Conservation (phyloP, 2,113 vertebrate genomes). For the Sminthopsis crassicaudata region DNA sequence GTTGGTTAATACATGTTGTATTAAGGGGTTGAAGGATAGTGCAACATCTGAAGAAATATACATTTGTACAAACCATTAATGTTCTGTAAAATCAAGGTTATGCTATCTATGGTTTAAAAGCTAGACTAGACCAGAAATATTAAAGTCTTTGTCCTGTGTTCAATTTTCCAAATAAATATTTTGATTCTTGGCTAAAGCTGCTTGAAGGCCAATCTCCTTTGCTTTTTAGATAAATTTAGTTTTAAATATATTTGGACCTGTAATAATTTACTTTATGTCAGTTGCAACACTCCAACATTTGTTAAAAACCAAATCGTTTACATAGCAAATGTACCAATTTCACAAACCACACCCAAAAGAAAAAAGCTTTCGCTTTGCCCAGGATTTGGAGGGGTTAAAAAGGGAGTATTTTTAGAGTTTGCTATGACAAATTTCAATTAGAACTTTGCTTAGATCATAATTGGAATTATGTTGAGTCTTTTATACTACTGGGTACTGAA, state of each 20-base stretch:
- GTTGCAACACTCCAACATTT: background rate
- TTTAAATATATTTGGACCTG: slow-evolving; percentile 38
- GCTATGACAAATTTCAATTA: background rate
- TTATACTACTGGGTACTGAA: background rate
- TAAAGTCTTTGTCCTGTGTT: slow-evolving; percentile 72
- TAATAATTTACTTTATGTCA: slow-evolving; percentile 29
- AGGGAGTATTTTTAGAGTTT: background rate
- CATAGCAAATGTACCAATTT: slow-evolving; percentile 8
- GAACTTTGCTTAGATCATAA: background rate
- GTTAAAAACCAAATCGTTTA: background rate
- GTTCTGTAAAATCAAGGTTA: slow-evolving; percentile 67
- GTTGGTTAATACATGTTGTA: slow-evolving; percentile 61
- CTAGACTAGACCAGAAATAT: slow-evolving; percentile 66
- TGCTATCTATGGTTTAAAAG: slow-evolving; percentile 69
- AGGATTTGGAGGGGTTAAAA: background rate
- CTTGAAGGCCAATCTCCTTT: slow-evolving; percentile 76
- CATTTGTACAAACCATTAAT: slow-evolving; percentile 71
- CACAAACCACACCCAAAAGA: background rate
- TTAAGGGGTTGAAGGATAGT: slow-evolving; percentile 46
- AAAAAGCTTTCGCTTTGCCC: background rate
- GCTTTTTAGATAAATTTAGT: slow-evolving; percentile 52
- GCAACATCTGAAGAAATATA: slow-evolving; percentile 54
- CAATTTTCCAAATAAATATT: slow-evolving; percentile 78
- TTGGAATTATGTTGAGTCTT: background rate
- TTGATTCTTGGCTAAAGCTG: slow-evolving; percentile 58